Conservation (phyloP, 2,888 invertebrate species). For the Dolomedes plantarius region DNA sequence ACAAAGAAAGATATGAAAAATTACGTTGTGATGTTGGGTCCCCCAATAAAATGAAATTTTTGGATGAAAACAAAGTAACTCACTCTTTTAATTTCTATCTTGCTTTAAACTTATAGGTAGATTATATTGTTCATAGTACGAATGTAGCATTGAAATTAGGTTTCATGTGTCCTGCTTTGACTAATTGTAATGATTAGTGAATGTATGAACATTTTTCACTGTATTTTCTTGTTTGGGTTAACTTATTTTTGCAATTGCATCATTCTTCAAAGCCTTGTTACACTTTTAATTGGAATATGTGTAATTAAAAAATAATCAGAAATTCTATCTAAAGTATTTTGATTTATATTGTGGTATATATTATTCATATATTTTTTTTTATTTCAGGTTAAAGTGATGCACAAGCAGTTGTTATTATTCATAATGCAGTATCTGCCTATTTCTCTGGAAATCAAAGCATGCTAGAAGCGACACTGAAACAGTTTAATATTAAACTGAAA, state of each 20-base stretch:
- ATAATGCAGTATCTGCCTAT: conserved; percentile 97
- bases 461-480: conserved; percentile 93
- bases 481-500: conserved; percentile 94
- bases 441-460: conserved; percentile 97
- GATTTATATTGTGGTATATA: not conserved
- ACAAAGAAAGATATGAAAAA: conserved; percentile 93
- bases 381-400: conserved; percentile 97
- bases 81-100: no score
- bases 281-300: no score
- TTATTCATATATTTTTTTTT: conserved; percentile 24
- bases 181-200: no score
- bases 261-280: no score
- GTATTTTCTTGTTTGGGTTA: no score
- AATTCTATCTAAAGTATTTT: no score
- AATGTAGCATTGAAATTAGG: not conserved
- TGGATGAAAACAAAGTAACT: conserved; percentile 95
- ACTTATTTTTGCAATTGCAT: no score
- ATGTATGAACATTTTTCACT: no score
- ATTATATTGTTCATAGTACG: no score
- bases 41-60: conserved; percentile 95
- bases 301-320: no score
- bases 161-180: no score
- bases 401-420: conserved; percentile 95
- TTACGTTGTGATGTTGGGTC: conserved; percentile 94
- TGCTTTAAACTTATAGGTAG: no score